These are phyloP conservation scores for Intellagama lesueurii DNA, from an alignment of 2,797 vertebrate genomes.

Conservation along the genomic window DNA sequence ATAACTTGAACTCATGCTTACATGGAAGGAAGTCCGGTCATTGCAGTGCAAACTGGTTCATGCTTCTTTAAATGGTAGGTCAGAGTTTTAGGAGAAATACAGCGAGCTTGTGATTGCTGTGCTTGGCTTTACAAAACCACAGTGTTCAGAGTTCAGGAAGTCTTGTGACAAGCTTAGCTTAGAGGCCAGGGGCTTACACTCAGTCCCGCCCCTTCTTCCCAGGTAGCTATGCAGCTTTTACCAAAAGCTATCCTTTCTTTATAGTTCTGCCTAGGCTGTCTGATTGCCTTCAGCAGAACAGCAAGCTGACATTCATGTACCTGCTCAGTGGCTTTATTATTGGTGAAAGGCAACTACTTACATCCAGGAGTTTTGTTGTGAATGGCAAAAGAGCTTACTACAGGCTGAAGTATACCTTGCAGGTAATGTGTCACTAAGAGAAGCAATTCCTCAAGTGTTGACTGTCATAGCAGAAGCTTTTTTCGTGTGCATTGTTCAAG, in stretches of 20 bases:
- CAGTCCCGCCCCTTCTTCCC: not conserved
- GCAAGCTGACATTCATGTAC: not conserved
- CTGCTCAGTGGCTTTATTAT: rapidly evolving
- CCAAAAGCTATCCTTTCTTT: not conserved
- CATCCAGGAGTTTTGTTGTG: not conserved
- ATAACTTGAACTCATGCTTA: not conserved
- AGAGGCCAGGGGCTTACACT: slow-evolving; percentile 3
- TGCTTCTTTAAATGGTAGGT: not conserved
- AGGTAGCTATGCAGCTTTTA: not conserved
- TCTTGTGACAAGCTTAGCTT: slow-evolving; percentile 40
- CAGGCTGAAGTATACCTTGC: no score
- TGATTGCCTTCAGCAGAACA: not conserved
- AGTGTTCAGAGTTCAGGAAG: slow-evolving; percentile 47
- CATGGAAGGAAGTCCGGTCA: not conserved
- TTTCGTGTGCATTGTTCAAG: no score
- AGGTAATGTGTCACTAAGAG: no score
- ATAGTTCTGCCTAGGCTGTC: not conserved
- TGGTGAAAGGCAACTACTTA: not conserved
- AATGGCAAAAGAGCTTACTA: not conserved
- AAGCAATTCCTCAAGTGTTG: no score
- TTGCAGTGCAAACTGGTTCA: not conserved
- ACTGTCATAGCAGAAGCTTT: no score
- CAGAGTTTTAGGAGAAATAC: not conserved
- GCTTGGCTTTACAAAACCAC: slow-evolving; percentile 28
- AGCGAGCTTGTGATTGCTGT: not conserved